Conservation (phyloP, 2,797 vertebrate species). For the Melanotaenia boesemani region DNA sequence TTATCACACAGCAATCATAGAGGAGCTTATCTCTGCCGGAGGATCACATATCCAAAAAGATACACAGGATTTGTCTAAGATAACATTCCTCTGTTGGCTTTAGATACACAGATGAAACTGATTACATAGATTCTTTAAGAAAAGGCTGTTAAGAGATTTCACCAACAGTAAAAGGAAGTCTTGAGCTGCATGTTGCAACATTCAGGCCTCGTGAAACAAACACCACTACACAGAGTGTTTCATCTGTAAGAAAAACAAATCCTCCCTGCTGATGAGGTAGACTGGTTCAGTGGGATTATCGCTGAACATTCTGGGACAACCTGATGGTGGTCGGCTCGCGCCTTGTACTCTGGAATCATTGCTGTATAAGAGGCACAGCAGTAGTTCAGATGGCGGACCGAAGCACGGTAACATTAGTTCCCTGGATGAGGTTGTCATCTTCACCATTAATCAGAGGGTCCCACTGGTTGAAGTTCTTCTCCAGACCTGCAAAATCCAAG, state of each 20-base stretch:
- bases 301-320: background rate
- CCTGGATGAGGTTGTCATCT: slow-evolving; percentile 90
- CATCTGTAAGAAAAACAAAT: slow-evolving; percentile 31
- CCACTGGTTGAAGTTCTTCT: slow-evolving; percentile 91
- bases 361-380: background rate
- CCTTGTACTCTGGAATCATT: background rate
- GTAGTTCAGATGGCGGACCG: slow-evolving; percentile 78
- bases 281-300: slow-evolving; percentile 1
- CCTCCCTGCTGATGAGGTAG: slow-evolving; percentile 61
- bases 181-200: slow-evolving; percentile 29
- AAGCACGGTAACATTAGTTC: slow-evolving; percentile 84
- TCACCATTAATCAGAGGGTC: slow-evolving; percentile 90
- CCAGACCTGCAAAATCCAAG: slow-evolving; percentile 79
- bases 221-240: slow-evolving; percentile 25
- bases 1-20: slow-evolving; percentile 57
- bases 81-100: slow-evolving; percentile 14
- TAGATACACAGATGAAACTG: slow-evolving; percentile 35
- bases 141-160: slow-evolving; percentile 28
- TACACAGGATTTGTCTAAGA: slow-evolving; percentile 4
- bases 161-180: slow-evolving; percentile 32
- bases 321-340: background rate
- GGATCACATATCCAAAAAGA: slow-evolving; percentile 21
- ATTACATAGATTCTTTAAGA: slow-evolving; percentile 28
- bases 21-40: slow-evolving; percentile 20
- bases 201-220: slow-evolving; percentile 47